phyloP scores from a whole-genome alignment of 2,888 invertebrate species.

The Mechanitis messenoides region DNA sequence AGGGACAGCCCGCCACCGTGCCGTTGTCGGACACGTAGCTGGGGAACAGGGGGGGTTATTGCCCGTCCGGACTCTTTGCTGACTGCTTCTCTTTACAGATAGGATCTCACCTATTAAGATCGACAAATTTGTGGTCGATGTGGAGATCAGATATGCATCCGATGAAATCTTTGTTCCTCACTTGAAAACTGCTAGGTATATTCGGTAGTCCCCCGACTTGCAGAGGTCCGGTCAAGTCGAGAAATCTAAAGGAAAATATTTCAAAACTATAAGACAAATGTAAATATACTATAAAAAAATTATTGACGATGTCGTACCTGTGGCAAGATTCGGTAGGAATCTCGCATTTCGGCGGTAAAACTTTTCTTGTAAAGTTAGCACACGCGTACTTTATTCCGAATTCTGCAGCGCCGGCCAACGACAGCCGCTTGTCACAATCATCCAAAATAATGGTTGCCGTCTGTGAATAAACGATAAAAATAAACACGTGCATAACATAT shows the following conservation, averaged over 20 bases:
- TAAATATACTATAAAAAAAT: slow-evolving; percentile 10
- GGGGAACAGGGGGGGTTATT: slow-evolving; percentile 4
- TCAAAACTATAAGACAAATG: slow-evolving; percentile 11
- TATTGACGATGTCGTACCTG: slow-evolving; percentile 45
- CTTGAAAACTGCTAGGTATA: slow-evolving; percentile 86
- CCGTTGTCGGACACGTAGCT: slow-evolving; percentile 93
- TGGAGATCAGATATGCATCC: slow-evolving; percentile 94
- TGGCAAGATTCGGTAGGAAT: slow-evolving; percentile 87
- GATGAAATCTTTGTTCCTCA: slow-evolving; percentile 86
- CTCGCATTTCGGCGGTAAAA: slow-evolving; percentile 84
- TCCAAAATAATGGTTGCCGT: slow-evolving; percentile 90
- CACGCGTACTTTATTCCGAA: slow-evolving; percentile 87
- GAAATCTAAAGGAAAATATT: slow-evolving; percentile 73
- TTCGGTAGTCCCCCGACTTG: slow-evolving; percentile 94
- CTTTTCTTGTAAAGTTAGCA: slow-evolving; percentile 85
- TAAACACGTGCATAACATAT: neutral
- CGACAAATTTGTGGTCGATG: slow-evolving; percentile 90
- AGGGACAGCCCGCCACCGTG: slow-evolving; percentile 90
- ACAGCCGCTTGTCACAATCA: slow-evolving; percentile 90
- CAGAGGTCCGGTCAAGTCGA: slow-evolving; percentile 94
- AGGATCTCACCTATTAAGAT: slow-evolving; percentile 83
- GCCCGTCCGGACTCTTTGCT: no score
- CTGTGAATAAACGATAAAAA: slow-evolving; percentile 50
- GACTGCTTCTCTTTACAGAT: neutral
- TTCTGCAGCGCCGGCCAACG: slow-evolving; percentile 82